Conservation (phyloP, 2,797 vertebrate species). For the Alectoris magna region DNA sequence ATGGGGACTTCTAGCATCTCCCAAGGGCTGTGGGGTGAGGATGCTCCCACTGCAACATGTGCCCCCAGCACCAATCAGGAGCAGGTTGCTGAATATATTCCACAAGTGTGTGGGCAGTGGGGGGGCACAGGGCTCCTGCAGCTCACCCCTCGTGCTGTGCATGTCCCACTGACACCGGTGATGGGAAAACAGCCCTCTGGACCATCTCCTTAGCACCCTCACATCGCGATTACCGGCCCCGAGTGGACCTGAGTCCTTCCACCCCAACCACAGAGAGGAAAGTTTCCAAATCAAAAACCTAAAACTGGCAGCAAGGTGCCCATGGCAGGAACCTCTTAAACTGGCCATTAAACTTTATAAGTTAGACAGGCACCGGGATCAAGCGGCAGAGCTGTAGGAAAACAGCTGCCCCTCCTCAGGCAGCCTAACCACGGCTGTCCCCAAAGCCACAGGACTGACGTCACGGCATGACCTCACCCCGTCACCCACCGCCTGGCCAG, state of each 20-base stretch:
- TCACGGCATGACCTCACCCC: slow-evolving; percentile 77
- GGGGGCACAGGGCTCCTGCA: neutral
- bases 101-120: neutral
- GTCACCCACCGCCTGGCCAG: slow-evolving; percentile 62
- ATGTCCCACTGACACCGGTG: neutral
- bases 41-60: neutral
- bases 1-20: fast-evolving
- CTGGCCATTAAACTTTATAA: slow-evolving; percentile 86
- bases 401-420: slow-evolving; percentile 78
- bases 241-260: slow-evolving; percentile 78
- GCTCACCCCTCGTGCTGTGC: neutral
- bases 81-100: slow-evolving; percentile 36
- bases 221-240: slow-evolving; percentile 74
- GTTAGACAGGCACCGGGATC: slow-evolving; percentile 80
- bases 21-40: fast-evolving
- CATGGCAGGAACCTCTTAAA: slow-evolving; percentile 84
- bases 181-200: slow-evolving; percentile 67
- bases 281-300: slow-evolving; percentile 87
- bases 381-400: slow-evolving; percentile 74
- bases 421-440: slow-evolving; percentile 79
- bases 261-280: slow-evolving; percentile 81
- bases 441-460: slow-evolving; percentile 80
- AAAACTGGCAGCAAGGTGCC: slow-evolving; percentile 85
- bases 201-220: slow-evolving; percentile 76
- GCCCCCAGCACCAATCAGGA: fast-evolving